Conservation (phyloP, 1,140 invertebrate genomes). For the Probaryconus sp. region DNA sequence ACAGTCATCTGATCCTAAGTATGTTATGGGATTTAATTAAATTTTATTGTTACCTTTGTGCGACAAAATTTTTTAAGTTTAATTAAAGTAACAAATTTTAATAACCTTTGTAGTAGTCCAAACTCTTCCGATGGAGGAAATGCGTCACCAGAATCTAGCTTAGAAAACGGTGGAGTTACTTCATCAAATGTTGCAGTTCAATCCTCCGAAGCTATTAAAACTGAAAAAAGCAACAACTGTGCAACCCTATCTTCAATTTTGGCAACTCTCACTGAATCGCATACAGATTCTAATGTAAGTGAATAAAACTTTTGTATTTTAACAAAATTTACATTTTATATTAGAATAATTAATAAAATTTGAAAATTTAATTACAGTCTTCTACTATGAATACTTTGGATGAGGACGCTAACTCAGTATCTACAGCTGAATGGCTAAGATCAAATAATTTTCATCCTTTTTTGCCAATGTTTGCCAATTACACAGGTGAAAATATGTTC, state of each 20-base stretch:
- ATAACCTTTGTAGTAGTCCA: slow-evolving; percentile 17
- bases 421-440: slow-evolving; percentile 36
- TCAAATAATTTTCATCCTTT: slow-evolving; percentile 40
- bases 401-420: slow-evolving; percentile 16
- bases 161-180: no score
- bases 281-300: slow-evolving; percentile 80
- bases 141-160: slow-evolving; percentile 68
- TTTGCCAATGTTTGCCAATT: slow-evolving; percentile 44
- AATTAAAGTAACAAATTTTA: not conserved
- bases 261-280: slow-evolving; percentile 75
- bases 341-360: no score
- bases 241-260: slow-evolving; percentile 67
- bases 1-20: slow-evolving; percentile 69
- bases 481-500: slow-evolving; percentile 47
- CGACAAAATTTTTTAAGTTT: no score
- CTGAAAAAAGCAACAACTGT: slow-evolving; percentile 66
- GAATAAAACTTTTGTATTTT: no score
- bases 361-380: no score
- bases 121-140: slow-evolving; percentile 59
- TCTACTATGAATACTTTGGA: no score
- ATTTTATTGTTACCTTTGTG: no score
- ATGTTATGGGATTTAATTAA: no score
- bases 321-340: no score
- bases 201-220: slow-evolving; percentile 66
- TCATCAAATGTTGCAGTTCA: slow-evolving; percentile 58